Percentiles rank a stretch among this genome's conserved stretches.
These are phyloP conservation scores for Amaurobius ferox DNA, from an alignment of 2,888 invertebrate genomes.

Conservation along the genomic window DNA sequence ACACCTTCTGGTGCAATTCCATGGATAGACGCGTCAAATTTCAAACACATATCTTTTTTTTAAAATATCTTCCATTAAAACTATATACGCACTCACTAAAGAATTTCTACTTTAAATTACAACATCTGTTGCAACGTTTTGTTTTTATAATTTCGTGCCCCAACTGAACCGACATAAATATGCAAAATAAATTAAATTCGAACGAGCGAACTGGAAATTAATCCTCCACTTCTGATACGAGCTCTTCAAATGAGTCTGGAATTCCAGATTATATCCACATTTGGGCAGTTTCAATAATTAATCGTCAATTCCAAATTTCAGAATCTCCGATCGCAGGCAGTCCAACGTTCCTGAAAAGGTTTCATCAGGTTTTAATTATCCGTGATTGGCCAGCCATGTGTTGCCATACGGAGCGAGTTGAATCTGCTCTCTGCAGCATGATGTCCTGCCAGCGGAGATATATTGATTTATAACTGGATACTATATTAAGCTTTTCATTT, in stretches of 20 bases:
- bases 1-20: no score
- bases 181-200: conserved; percentile 3
- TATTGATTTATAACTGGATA: neutral
- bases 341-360: neutral
- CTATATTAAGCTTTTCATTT: conserved; percentile 1
- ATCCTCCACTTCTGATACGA: neutral
- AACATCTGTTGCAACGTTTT: no score
- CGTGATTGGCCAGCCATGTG: neutral
- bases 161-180: neutral
- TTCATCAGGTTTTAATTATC: conserved; percentile 5
- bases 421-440: neutral
- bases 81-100: no score
- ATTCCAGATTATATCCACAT: neutral
- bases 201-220: neutral
- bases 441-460: neutral
- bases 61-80: no score
- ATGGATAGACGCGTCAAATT: no score
- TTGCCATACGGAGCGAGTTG: neutral
- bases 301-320: neutral
- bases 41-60: no score
- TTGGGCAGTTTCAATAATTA: neutral
- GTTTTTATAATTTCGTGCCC: neutral
- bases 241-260: conserved; percentile 4
- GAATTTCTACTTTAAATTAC: no score
- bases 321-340: neutral